Conservation (phyloP, 2,797 vertebrate genomes). For the Odontamblyopus rebecca region DNA sequence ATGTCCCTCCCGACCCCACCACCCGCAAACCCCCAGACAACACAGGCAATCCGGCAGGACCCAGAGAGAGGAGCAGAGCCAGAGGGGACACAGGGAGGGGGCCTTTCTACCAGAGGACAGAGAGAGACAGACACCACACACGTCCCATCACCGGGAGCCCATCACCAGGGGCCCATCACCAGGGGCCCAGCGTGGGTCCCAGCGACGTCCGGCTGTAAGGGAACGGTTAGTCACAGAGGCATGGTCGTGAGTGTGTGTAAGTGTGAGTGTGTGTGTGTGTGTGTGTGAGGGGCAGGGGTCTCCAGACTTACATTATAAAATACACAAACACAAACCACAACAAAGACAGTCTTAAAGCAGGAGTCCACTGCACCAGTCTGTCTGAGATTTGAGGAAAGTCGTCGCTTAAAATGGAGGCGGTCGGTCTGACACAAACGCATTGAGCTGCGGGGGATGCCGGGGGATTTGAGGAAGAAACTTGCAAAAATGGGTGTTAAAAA, state of each 20-base stretch:
- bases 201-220: slow-evolving; percentile 46
- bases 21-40: slow-evolving; percentile 80
- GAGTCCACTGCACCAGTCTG: too few species aligned
- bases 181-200: neutral
- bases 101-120: slow-evolving; percentile 50
- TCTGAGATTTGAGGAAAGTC: too few species aligned
- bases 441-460: too few species aligned
- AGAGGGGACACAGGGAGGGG: slow-evolving; percentile 34
- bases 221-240: slow-evolving; percentile 45
- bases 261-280: neutral
- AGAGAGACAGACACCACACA: slow-evolving; percentile 24
- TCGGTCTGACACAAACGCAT: too few species aligned
- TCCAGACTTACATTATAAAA: neutral
- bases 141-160: neutral
- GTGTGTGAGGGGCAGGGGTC: too few species aligned
- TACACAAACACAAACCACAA: too few species aligned
- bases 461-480: too few species aligned
- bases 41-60: slow-evolving; percentile 99
- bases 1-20: slow-evolving; percentile 62
- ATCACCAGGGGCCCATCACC: neutral
- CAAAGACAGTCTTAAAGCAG: too few species aligned
- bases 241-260: slow-evolving; percentile 1
- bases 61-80: slow-evolving; percentile 83
- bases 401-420: too few species aligned
- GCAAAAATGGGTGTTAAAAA: too few species aligned